Evolutionary conservation across 2,888 invertebrate genomes (phyloP).

Genomic region (Hirtodrosophila cameraria): DNA sequence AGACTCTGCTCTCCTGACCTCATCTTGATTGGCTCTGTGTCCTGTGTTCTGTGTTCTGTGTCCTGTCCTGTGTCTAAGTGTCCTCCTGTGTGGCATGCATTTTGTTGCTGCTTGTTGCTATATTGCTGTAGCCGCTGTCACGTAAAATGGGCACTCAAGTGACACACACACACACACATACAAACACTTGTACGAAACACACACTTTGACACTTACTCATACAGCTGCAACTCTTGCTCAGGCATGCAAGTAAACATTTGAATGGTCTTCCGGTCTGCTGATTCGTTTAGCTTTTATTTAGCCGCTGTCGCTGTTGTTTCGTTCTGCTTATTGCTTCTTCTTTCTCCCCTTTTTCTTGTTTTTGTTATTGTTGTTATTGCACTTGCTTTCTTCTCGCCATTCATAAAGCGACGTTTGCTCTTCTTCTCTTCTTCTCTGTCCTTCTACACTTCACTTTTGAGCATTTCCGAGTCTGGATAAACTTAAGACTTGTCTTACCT

Average conservation of each 20-base stretch:
- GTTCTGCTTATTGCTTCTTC: not conserved
- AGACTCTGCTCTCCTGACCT: constrained; percentile 70
- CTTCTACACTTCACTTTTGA: constrained; percentile 41
- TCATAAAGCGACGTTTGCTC: constrained; percentile 44
- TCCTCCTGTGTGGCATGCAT: no score
- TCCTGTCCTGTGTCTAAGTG: no score
- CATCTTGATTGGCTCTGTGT: constrained; percentile 55
- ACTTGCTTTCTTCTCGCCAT: constrained; percentile 42
- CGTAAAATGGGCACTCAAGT: constrained; percentile 56
- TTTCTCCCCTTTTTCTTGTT: no score
- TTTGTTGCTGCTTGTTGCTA: constrained; percentile 13
- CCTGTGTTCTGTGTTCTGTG: constrained; percentile 16
- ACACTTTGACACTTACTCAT: constrained; percentile 3
- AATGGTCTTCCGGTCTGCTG: constrained; percentile 73
- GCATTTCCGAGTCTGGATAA: constrained; percentile 28
- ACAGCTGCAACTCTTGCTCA: constrained; percentile 32
- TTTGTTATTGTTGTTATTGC: constrained; percentile 10
- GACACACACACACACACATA: constrained; percentile 33
- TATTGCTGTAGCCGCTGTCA: constrained; percentile 28
- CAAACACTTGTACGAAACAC: constrained; percentile 11
- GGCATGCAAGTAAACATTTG: constrained; percentile 60
- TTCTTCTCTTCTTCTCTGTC: no score
- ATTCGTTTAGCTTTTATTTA: constrained; percentile 71
- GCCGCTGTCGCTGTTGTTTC: constrained; percentile 24
- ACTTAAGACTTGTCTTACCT: constrained; percentile 27